Evolutionary conservation across 2,113 vertebrate species (phyloP), one percentile per base, ranked within the genome.

Genomic region (Pterocles burchelli): DNA sequence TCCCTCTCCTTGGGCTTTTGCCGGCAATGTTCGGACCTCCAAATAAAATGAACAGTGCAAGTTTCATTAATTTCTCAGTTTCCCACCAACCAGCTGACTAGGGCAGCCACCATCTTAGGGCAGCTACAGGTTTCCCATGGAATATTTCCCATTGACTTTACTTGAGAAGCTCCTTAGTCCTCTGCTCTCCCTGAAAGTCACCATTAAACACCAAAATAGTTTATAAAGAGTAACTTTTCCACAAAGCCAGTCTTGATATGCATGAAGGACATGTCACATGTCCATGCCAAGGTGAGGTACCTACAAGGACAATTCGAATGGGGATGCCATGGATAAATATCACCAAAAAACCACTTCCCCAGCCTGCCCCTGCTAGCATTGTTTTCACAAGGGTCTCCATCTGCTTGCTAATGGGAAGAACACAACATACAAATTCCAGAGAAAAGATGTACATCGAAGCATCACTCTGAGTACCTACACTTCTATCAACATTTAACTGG

Each of bases 191-290:
- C 11, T 21, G 7, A 19, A 78, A 81, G 63, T 31, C 65, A 38
- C 29, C 6, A 18, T 21, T 34, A 31, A 21, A 20, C 61, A 52
- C 21, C 49, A 33, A 85, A 87, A 65, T 4, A 2, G 22, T 68
- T 82, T 43, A 54, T 7, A 24, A 46, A 36, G 16, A 15, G 4
- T 7, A 87, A 45, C 9, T 6, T 72, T 45, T 24, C 72, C 24
- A 2, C 31, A 57, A 77, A 83, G 33, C 26, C 38, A 52, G 7
- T 28, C 17, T 45, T 66, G 19, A 9, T 31, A 38, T 0, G 1
- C 3, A n/a, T 25, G 31, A 87, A 76, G 36, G 62, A 61, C 1
- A 6, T 15, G 4, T 10, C 0, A 1, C 2, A 0, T 8, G 15
- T 7, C 13, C 0, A 4, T 31, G 33, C 41, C 57, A 61, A 49